Conservation (phyloP, 1,140 invertebrate genomes). For the Eupeodes corollae region DNA sequence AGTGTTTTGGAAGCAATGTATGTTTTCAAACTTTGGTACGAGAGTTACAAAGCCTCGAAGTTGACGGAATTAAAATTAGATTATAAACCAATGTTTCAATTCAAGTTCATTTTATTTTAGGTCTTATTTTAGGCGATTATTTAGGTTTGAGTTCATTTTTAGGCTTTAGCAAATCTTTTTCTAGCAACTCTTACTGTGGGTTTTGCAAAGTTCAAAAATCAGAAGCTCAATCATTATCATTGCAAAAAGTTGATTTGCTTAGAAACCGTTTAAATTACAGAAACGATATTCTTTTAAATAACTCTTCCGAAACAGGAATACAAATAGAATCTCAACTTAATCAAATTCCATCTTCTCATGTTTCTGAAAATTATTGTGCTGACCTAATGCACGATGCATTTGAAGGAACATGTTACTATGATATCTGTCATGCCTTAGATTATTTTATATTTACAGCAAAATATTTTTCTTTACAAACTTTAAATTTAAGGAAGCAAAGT, state of each 20-base stretch:
- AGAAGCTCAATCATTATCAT: background rate
- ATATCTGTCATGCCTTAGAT: no score
- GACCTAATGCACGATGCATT: no score
- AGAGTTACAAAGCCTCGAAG: background rate
- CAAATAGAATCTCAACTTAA: no score
- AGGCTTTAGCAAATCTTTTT: background rate
- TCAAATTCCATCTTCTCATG: no score
- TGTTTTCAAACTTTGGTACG: background rate
- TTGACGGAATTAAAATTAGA: background rate
- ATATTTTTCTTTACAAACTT: no score
- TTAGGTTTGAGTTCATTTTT: background rate
- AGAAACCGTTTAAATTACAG: background rate
- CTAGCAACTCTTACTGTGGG: no score
- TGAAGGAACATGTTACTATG: no score
- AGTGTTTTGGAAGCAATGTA: background rate
- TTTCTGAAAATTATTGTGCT: no score
- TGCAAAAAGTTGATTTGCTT: background rate
- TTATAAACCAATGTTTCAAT: background rate
- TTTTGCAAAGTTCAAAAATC: background rate
- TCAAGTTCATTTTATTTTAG: background rate
- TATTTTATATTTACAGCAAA: no score
- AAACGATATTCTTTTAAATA: background rate
- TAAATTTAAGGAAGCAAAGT: no score
- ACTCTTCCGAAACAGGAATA: no score
- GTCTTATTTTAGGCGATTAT: no score